A percentile compares a stretch with the other conserved stretches of the same genome.
These are phyloP conservation scores for Dendrocopos noguchii DNA, from an alignment of 2,113 vertebrate species.

Conservation along the genomic window DNA sequence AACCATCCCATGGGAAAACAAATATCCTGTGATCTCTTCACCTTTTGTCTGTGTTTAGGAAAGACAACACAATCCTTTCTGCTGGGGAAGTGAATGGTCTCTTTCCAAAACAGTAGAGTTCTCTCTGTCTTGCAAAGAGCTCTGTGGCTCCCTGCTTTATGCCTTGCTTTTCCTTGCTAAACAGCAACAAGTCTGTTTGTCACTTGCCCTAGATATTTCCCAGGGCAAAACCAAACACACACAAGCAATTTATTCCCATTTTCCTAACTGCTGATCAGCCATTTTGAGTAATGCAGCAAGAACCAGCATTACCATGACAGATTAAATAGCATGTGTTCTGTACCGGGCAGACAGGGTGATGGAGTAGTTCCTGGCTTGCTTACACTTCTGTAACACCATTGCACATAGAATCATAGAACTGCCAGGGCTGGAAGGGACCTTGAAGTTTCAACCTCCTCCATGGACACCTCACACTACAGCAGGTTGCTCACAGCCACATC, in stretches of 20 bases:
- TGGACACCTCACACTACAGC: no score
- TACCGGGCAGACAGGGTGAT: neutral
- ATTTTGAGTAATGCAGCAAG: neutral
- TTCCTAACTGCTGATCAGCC: neutral
- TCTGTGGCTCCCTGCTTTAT: neutral
- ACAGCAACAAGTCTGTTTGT: neutral
- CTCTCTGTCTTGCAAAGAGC: neutral
- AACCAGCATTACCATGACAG: neutral
- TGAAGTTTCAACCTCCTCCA: no score
- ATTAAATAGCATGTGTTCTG: neutral
- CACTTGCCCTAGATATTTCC: neutral
- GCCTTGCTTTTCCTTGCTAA: neutral
- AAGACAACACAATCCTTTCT: neutral
- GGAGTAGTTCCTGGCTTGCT: neutral
- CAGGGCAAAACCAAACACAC: neutral
- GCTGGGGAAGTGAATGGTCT: neutral
- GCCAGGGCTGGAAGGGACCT: no score
- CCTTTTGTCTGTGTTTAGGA: slow-evolving; percentile 31
- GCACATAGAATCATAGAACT: neutral
- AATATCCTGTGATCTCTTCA: slow-evolving; percentile 46
- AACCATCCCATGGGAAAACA: slow-evolving; percentile 2
- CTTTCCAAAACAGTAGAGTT: slow-evolving; percentile 5
- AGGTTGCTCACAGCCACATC: no score
- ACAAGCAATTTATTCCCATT: neutral
- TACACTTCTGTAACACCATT: neutral